Evolutionary conservation across 1,140 invertebrate species (phyloP).

Genomic region (Druon quercuslanigerum): DNA sequence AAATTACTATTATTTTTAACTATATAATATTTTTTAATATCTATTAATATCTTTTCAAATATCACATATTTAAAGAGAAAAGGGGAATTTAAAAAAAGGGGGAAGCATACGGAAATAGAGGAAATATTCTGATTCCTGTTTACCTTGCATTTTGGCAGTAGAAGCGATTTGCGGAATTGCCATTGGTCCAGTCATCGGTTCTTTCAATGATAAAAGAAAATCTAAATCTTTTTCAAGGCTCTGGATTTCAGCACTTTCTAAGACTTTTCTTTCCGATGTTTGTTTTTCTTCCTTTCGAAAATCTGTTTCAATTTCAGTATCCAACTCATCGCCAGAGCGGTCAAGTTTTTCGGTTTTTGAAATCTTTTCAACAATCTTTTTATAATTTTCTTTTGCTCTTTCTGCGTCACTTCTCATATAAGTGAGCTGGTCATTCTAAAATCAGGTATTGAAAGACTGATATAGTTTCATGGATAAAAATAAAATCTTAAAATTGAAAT

Average conservation of each 20-base stretch:
- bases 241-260: constrained; percentile 36
- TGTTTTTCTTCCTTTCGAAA: too few species aligned
- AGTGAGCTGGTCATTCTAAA: constrained; percentile 59
- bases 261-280: too few species aligned
- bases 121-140: not conserved
- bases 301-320: constrained; percentile 35
- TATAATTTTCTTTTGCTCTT: constrained; percentile 38
- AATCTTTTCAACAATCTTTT: constrained; percentile 3
- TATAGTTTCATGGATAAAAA: constrained; percentile 26
- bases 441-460: constrained; percentile 30
- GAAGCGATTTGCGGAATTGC: not conserved
- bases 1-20: too few species aligned
- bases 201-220: constrained; percentile 61
- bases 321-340: not conserved
- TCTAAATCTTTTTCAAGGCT: constrained; percentile 59
- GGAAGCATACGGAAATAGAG: too few species aligned
- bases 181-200: constrained; percentile 47
- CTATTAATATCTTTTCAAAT: too few species aligned
- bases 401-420: constrained; percentile 55
- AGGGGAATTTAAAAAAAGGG: too few species aligned
- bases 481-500: not conserved
- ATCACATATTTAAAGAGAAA: too few species aligned
- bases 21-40: not conserved
- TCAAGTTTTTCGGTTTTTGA: too few species aligned
- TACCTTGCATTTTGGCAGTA: not conserved